Percentiles rank a stretch among this genome's conserved stretches.
phyloP scores from a whole-genome alignment of 2,797 vertebrate species.

The Rhabdomys pumilio region DNA sequence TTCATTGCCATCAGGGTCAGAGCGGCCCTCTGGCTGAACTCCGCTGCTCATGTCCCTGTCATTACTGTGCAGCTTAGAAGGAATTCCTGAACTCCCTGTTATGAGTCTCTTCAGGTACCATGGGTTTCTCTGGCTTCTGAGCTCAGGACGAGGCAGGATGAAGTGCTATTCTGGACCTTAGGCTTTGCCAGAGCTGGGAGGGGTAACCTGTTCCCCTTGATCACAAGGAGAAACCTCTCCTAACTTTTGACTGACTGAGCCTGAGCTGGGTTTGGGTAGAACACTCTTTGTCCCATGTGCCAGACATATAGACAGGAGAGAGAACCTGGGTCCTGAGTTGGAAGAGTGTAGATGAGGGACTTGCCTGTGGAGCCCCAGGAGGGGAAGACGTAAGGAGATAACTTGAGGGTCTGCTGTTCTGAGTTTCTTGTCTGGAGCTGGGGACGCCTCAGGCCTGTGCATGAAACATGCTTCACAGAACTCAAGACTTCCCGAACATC shows the following conservation, averaged over 20 bases:
- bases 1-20: not conserved
- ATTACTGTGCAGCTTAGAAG: not conserved
- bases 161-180: not conserved
- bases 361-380: not conserved
- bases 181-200: not conserved
- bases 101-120: not conserved
- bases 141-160: not conserved
- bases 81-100: not conserved
- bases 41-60: not conserved
- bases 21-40: constrained; percentile 30
- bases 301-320: not conserved
- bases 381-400: not conserved
- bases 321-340: not conserved
- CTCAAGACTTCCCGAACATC: constrained; percentile 46
- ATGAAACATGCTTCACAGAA: constrained; percentile 33
- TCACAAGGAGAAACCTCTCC: not conserved
- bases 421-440: not conserved
- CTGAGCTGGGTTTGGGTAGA: not conserved
- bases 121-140: fast-evolving
- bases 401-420: not conserved
- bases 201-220: fast-evolving
- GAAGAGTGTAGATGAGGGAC: not conserved
- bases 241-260: not conserved
- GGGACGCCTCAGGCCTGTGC: not conserved
- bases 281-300: not conserved